Base-by-base conservation (phyloP, 2,888 invertebrate genomes). In the Rhopalosiphum nymphaeae region DNA sequence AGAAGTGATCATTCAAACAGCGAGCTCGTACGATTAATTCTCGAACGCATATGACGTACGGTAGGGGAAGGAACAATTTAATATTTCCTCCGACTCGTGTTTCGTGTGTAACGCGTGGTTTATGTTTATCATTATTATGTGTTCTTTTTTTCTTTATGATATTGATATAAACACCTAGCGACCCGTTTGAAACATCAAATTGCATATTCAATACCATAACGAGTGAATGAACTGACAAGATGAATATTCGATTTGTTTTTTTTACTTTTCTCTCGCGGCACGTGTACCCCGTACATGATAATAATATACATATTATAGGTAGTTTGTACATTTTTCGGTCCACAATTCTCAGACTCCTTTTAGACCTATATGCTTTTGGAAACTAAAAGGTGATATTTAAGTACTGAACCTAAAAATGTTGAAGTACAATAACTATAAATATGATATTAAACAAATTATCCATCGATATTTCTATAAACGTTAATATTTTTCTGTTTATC, bases 191-290 rank as follows among this genome's bases (percentile, higher is more conserved):
- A 78, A 78, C 78, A 78, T 78, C 36, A 78, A 78, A 78, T 78
- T 78, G 36, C 36, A 78, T 78, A 78, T 78, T 78, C 78, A 78
- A 78, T 42, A 78, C 36, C 78, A 78, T 78, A 78, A 78, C 78
- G 78, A 78, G 36, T 36, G 36, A 78, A 9, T 3, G 36, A 78
- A 36, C 78, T 21, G 36, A 78, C 78, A 36, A 78, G 36, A 36
- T 78, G 67, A 78, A 78, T 78, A 78, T 78, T 78, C 21, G 78
- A 78, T 78, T 78, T 78, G 67, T 78, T 78, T 78, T 78, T 57
- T 61, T 36, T 78, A 67, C n/a, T 42, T 78, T 78, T 42, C 36
- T 78, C 7, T 9, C 2, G 21, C 21, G 9, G 36, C 9, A 78
- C 36, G 21, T 9, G 36, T 78, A 78, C 36, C 21, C 36, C 36